Percentiles rank a stretch among this genome's conserved stretches.
Conservation (phyloP, 1,140 invertebrate species). For the Drosophila seguyi region DNA sequence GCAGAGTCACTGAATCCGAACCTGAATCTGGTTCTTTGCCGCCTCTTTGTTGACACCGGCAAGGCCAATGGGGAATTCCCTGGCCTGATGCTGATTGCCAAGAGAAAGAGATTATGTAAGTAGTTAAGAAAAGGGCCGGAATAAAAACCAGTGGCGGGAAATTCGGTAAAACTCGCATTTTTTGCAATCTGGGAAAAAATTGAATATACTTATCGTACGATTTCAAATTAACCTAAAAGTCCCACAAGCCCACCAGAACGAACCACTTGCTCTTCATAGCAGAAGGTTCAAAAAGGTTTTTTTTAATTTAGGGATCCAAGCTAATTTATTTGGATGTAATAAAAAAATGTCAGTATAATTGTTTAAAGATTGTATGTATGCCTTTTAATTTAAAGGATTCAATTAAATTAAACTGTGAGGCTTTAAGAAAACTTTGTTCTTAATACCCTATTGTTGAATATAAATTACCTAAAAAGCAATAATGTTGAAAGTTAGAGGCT, state of each 20-base stretch:
- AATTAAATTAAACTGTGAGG: too few relatives aligned
- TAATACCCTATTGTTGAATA: too few relatives aligned
- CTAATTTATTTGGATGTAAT: neutral
- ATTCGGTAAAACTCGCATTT: neutral
- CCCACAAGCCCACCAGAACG: slow-evolving; percentile 1
- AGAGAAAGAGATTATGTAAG: slow-evolving; percentile 47
- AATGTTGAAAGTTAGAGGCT: too few relatives aligned
- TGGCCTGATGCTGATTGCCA: slow-evolving; percentile 72
- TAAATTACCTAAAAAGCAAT: too few relatives aligned
- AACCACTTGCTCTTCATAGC: neutral
- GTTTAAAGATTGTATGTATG: neutral
- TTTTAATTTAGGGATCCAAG: neutral
- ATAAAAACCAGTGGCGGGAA: neutral
- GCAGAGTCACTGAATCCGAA: slow-evolving; percentile 24
- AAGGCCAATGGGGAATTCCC: slow-evolving; percentile 63
- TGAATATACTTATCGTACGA: slow-evolving; percentile 72
- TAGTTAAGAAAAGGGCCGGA: neutral
- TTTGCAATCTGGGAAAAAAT: slow-evolving; percentile 39
- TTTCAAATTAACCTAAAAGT: slow-evolving; percentile 71
- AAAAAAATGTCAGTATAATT: neutral
- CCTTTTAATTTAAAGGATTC: too few relatives aligned
- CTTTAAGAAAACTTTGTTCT: too few relatives aligned
- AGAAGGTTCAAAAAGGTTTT: too few relatives aligned
- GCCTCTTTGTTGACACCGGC: slow-evolving; percentile 25
- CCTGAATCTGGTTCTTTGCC: slow-evolving; percentile 7